These are phyloP conservation scores for Heterodera filipjevi DNA, from an alignment of 2,888 invertebrate genomes.

Conservation along the genomic window DNA sequence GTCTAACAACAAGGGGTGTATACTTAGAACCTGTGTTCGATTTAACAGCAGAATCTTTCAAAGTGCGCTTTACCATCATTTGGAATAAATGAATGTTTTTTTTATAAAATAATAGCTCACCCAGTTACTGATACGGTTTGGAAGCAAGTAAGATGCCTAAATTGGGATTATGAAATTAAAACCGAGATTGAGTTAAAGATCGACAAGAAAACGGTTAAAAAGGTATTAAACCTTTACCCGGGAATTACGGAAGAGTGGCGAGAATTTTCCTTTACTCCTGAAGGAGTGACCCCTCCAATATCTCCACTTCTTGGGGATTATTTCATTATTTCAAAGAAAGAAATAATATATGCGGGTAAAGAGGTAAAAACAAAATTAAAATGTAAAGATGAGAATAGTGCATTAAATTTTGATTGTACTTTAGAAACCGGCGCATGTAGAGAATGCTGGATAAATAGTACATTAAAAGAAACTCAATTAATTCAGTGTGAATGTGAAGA, in stretches of 20 bases:
- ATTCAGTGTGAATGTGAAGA: neutral
- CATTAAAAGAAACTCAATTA: neutral
- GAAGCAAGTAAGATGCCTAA: neutral
- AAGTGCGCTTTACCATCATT: too few relatives aligned
- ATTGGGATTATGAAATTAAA: conserved; percentile 12
- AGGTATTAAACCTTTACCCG: neutral
- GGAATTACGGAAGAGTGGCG: conserved; percentile 13
- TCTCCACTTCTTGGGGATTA: neutral
- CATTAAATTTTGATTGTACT: neutral
- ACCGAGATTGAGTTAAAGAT: neutral
- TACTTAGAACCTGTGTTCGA: conserved; percentile 65
- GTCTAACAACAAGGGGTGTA: conserved; percentile 65
- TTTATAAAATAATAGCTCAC: neutral
- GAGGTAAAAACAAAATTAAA: neutral
- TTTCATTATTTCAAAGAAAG: neutral
- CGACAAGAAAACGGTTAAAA: neutral
- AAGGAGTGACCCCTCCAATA: neutral
- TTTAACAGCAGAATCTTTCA: conserved; percentile 51
- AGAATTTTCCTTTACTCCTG: neutral
- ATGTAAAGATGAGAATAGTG: neutral
- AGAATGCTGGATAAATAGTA: conserved; percentile 3
- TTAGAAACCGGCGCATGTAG: neutral
- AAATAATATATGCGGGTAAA: neutral
- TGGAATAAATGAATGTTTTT: too few relatives aligned
- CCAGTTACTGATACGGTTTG: neutral